Percentiles rank a stretch among this genome's conserved stretches.
Conservation (phyloP, 2,113 vertebrate genomes). For the Butorides virescens region DNA sequence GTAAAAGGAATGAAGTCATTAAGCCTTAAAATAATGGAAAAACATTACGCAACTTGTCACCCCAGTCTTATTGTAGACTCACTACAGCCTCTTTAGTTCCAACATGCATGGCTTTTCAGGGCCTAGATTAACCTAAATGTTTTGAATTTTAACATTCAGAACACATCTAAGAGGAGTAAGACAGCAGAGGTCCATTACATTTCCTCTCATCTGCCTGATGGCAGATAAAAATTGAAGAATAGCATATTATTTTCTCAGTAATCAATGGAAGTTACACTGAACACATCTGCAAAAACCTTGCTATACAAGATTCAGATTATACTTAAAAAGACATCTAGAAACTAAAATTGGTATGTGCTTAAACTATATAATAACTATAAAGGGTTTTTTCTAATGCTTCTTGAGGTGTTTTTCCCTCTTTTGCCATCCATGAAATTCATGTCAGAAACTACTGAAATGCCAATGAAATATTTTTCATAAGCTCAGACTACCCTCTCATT, state of each 20-base stretch:
- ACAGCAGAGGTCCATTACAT: neutral
- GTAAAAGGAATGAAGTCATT: neutral
- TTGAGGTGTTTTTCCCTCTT: neutral
- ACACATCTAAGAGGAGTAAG: neutral
- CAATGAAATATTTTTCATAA: neutral
- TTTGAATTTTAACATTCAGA: neutral
- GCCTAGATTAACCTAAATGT: neutral
- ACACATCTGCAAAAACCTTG: neutral
- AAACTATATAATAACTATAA: neutral
- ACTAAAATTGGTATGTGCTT: neutral
- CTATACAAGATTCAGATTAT: neutral
- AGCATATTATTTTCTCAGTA: neutral
- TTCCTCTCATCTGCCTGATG: neutral
- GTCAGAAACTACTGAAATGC: neutral
- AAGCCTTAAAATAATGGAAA: neutral
- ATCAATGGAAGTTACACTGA: neutral
- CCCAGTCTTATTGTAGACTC: neutral
- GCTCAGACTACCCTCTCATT: neutral
- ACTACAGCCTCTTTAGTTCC: neutral
- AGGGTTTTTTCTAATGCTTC: neutral
- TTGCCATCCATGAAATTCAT: neutral
- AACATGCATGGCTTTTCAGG: neutral
- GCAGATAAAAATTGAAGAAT: neutral
- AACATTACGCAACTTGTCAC: neutral
- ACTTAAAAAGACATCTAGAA: neutral